Conservation (phyloP, 2,113 vertebrate species). For the Cygnus atratus region DNA sequence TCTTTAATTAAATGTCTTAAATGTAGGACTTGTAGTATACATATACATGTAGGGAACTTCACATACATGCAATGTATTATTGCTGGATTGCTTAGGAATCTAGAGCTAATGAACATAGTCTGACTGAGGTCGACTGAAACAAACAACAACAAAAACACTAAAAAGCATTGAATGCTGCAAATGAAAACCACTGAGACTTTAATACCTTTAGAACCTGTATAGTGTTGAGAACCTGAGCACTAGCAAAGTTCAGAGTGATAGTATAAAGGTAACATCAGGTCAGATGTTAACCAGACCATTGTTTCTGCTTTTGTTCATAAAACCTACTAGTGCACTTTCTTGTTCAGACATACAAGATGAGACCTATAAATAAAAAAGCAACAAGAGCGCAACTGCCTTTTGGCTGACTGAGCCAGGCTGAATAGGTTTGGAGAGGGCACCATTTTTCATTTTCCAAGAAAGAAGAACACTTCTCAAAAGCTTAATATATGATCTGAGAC, state of each 20-base stretch:
- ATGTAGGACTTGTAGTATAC: background rate
- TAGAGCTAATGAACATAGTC: background rate
- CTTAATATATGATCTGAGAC: background rate
- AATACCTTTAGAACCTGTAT: background rate
- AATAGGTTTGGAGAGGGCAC: fast-evolving
- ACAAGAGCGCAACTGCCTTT: fast-evolving
- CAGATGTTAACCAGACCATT: background rate
- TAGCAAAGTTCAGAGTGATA: background rate
- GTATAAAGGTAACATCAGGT: background rate
- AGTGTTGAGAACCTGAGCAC: background rate
- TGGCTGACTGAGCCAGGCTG: background rate
- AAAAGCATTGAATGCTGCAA: background rate
- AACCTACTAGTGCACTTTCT: background rate
- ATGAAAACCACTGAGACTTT: background rate
- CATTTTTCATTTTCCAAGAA: background rate
- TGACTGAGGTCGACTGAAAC: background rate
- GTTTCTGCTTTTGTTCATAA: background rate
- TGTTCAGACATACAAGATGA: background rate
- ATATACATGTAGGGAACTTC: background rate
- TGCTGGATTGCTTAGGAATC: background rate
- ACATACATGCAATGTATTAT: background rate
- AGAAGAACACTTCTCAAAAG: background rate
- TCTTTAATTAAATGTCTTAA: background rate
- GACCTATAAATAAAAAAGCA: fast-evolving
- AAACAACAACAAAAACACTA: background rate